phyloP scores from a whole-genome alignment of 2,113 vertebrate genomes.

The Isurus oxyrinchus region DNA sequence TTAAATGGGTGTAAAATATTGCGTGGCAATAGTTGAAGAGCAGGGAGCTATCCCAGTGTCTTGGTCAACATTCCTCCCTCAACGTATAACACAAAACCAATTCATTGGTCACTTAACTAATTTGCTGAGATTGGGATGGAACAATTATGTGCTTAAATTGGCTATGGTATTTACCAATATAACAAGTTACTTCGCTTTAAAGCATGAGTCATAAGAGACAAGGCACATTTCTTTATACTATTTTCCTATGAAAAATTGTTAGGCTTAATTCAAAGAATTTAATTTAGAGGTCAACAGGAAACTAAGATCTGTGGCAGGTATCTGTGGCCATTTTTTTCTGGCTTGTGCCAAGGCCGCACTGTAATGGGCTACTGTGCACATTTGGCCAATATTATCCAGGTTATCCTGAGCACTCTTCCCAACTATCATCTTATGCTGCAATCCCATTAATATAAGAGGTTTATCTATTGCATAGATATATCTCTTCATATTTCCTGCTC shows the following conservation, averaged over 20 bases:
- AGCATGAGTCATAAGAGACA: background rate
- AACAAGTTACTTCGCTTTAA: background rate
- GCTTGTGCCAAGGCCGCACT: background rate
- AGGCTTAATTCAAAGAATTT: background rate
- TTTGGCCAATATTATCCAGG: background rate
- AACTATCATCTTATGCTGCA: background rate
- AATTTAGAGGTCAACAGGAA: background rate
- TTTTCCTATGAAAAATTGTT: background rate
- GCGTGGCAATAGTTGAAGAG: background rate
- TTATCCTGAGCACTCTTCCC: background rate
- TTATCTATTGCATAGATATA: background rate
- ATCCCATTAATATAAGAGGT: background rate
- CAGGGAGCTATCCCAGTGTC: background rate
- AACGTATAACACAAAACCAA: background rate
- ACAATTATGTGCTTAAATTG: background rate
- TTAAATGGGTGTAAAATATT: background rate
- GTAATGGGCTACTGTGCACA: background rate
- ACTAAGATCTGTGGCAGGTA: background rate
- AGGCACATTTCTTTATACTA: background rate
- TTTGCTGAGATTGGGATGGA: background rate
- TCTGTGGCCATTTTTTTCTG: background rate
- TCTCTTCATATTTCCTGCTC: background rate
- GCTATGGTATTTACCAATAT: background rate
- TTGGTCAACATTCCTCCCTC: background rate
- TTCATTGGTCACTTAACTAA: background rate